phyloP scores from a whole-genome alignment of 2,888 invertebrate species.

The Noctua janthina region DNA sequence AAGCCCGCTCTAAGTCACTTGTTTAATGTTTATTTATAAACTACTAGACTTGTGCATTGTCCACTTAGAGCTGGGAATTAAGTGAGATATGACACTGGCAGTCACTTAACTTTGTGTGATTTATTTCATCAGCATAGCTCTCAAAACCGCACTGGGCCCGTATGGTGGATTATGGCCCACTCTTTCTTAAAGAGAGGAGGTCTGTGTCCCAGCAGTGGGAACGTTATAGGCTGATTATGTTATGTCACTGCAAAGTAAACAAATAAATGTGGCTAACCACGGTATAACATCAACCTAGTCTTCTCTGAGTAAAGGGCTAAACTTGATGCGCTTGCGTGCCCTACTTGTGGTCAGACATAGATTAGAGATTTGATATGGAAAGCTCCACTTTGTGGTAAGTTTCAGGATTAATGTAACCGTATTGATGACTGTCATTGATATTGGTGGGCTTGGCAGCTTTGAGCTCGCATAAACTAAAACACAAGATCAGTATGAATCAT shows the following conservation, averaged over 20 bases:
- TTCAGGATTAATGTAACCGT: not conserved
- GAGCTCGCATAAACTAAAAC: not conserved
- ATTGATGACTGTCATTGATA: conserved; percentile 18
- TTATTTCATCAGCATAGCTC: too few species aligned
- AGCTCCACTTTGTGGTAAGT: conserved; percentile 19
- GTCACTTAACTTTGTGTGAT: too few species aligned
- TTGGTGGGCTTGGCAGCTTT: conserved; percentile 5
- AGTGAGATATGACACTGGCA: conserved; percentile 5
- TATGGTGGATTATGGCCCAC: too few species aligned
- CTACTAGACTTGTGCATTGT: conserved; percentile 32
- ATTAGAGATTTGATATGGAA: conserved; percentile 28
- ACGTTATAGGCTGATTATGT: too few species aligned
- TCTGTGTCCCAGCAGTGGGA: too few species aligned
- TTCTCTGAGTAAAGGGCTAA: not conserved
- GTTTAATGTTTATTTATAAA: conserved; percentile 62
- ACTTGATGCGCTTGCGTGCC: not conserved
- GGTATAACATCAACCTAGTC: too few species aligned
- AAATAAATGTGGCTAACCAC: too few species aligned
- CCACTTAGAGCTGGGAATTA: conserved; percentile 21
- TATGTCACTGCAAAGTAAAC: too few species aligned
- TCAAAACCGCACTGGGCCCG: too few species aligned
- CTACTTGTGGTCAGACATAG: conserved; percentile 10
- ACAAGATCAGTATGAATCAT: not conserved
- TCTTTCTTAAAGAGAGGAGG: too few species aligned
- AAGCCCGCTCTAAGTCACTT: conserved; percentile 38